These are phyloP conservation scores for Dromaius novaehollandiae DNA, from an alignment of 2,113 vertebrate species.

Conservation along the genomic window DNA sequence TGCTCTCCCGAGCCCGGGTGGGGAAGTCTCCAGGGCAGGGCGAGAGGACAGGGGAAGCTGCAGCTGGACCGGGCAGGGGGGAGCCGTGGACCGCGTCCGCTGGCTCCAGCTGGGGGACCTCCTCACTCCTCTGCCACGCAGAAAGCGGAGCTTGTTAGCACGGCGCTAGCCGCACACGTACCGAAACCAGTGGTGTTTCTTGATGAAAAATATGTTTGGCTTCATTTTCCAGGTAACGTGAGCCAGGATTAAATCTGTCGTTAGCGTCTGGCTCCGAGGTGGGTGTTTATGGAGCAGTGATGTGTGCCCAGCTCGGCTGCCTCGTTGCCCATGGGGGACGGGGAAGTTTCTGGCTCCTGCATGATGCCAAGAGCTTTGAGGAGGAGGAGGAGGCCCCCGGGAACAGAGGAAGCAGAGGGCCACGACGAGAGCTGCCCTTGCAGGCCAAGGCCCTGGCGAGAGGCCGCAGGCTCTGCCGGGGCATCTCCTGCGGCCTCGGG, in stretches of 20 bases:
- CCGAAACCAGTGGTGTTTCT: not conserved
- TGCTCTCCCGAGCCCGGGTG: no score
- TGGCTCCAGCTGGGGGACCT: not conserved
- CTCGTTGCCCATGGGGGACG: not conserved
- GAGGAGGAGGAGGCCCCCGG: not conserved
- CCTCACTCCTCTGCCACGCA: not conserved
- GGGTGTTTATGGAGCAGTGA: not conserved
- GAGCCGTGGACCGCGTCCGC: not conserved
- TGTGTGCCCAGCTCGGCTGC: not conserved
- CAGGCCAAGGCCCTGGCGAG: no score
- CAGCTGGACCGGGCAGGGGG: not conserved
- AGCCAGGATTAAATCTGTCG: not conserved
- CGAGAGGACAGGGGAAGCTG: not conserved
- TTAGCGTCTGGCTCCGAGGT: not conserved
- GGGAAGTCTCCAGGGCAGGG: no score
- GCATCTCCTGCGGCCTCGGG: not conserved
- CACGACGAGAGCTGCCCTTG: no score
- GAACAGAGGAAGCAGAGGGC: no score
- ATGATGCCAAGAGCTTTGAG: not conserved
- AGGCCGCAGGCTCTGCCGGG: no score
- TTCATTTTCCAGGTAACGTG: not conserved
- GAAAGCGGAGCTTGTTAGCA: not conserved
- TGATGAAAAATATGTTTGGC: not conserved
- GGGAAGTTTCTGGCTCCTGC: not conserved
- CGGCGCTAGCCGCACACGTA: no score